Evolutionary conservation across 2,797 vertebrate genomes (phyloP).

Genomic region (Malurus leucopterus): DNA sequence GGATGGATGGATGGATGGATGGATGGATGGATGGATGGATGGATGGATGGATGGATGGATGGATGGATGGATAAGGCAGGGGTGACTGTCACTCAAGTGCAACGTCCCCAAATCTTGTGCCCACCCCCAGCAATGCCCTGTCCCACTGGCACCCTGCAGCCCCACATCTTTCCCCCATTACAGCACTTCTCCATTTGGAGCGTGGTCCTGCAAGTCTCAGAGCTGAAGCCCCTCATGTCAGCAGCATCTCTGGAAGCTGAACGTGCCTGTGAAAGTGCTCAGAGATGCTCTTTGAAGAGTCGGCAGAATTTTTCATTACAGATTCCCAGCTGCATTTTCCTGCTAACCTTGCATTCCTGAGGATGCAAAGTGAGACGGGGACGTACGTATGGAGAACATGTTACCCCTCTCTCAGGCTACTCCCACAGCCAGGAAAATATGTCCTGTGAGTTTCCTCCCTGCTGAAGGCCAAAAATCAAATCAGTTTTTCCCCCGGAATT

Average conservation of each 20-base stretch:
- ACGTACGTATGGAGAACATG: neutral
- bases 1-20: neutral
- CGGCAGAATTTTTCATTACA: slow-evolving; percentile 34
- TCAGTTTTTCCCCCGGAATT: slow-evolving; percentile 31
- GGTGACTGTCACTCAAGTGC: neutral
- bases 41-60: neutral
- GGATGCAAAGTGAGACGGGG: slow-evolving; percentile 20
- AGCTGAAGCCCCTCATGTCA: neutral
- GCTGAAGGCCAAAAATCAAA: slow-evolving; percentile 17
- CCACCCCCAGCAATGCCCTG: neutral
- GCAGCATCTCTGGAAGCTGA: neutral
- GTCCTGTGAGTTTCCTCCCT: slow-evolving; percentile 38
- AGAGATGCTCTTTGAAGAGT: slow-evolving; percentile 53
- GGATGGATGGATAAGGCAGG: neutral
- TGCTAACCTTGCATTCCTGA: slow-evolving; percentile 57
- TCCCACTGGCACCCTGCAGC: neutral
- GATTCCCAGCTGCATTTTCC: slow-evolving; percentile 55
- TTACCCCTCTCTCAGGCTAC: slow-evolving; percentile 5
- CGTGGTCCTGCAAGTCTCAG: neutral
- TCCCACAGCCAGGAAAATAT: slow-evolving; percentile 57
- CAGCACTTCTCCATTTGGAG: neutral
- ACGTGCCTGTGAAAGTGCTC: neutral
- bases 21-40: neutral
- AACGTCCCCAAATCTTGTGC: neutral
- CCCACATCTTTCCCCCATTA: accelerated